Conservation (phyloP, 1,140 invertebrate species). For the Drosophila bipectinata region DNA sequence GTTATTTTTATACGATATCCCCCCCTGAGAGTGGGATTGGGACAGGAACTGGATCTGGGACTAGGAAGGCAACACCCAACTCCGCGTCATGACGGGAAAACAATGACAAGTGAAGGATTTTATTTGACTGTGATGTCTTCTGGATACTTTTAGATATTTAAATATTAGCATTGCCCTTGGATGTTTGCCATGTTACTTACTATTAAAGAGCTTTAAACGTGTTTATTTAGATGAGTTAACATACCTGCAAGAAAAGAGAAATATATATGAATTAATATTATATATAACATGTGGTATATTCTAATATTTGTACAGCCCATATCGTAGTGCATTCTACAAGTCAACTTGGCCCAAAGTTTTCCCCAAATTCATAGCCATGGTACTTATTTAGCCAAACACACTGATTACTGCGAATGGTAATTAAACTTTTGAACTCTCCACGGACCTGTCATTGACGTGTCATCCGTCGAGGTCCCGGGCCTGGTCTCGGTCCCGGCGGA, state of each 20-base stretch:
- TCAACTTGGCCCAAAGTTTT: conserved; percentile 7
- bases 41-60: background rate
- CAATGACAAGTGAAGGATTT: conserved; percentile 22
- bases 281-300: background rate
- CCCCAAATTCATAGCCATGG: conserved; percentile 17
- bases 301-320: no score
- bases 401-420: conserved; percentile 74
- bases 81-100: background rate
- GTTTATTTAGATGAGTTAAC: background rate
- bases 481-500: background rate
- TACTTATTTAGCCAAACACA: conserved; percentile 47
- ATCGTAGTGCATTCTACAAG: background rate
- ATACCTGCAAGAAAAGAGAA: conserved; percentile 21
- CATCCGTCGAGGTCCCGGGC: conserved; percentile 39
- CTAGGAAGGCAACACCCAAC: conserved; percentile 8
- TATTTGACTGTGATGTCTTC: conserved; percentile 3
- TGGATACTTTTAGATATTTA: background rate
- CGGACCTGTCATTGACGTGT: conserved; percentile 69
- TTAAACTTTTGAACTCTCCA: conserved; percentile 81
- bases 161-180: background rate
- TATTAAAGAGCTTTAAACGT: background rate
- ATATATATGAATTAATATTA: background rate
- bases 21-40: conserved; percentile 31
- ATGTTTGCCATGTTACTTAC: conserved; percentile 11
- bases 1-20: conserved; percentile 49